Evolutionary conservation across 2,113 vertebrate species (phyloP).

Genomic region (chimpanzee (Pan troglodytes)): NHGRI_mPanTro3-v2.1_pri NC_072408.2:43039001-43039500

Average conservation of each 20-base stretch:
- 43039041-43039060: background rate
- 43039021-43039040: background rate
- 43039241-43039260: rapidly evolving
- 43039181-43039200: background rate
- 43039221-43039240: background rate
- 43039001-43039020: background rate
- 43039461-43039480: background rate
- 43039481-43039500: background rate
- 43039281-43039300: background rate
- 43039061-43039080: background rate
- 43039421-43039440: background rate
- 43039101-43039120: background rate
- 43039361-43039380: background rate
- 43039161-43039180: too few species aligned
- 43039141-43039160: background rate
- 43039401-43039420: background rate
- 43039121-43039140: background rate
- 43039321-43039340: background rate
- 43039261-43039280: background rate
- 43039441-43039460: background rate
- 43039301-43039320: background rate
- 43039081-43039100: background rate
- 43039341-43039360: background rate
- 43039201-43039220: background rate
- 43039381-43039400: background rate